Conservation (phyloP, 2,113 vertebrate species). For the Gallinago media region DNA sequence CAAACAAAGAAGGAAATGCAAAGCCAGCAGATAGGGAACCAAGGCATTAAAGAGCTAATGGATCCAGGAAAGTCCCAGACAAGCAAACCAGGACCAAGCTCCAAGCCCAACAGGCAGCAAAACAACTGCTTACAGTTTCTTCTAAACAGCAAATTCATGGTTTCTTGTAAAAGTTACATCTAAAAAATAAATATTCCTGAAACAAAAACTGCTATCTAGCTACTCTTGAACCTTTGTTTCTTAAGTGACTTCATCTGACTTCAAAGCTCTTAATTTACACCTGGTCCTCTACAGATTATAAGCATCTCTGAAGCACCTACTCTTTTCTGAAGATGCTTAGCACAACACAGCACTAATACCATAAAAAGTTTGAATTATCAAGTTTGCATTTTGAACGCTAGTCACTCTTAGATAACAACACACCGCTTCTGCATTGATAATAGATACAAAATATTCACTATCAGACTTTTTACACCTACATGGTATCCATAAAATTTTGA, state of each 20-base stretch:
- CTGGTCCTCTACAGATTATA: background rate
- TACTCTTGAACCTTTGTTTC: background rate
- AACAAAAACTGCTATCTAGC: background rate
- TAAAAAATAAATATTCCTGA: background rate
- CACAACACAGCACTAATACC: background rate
- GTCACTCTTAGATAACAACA: background rate
- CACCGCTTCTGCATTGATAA: background rate
- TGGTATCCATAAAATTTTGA: background rate
- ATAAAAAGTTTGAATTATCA: background rate
- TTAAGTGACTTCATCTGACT: background rate
- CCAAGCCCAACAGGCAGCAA: background rate
- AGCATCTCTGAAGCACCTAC: background rate
- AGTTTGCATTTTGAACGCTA: background rate
- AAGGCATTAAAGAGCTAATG: background rate
- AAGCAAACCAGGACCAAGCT: background rate
- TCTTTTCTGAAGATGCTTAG: background rate
- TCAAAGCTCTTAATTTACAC: background rate
- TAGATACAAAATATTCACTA: fast-evolving
- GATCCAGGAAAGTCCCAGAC: background rate
- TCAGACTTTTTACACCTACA: background rate
- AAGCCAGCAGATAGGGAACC: background rate
- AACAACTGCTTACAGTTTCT: background rate
- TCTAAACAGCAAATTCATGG: background rate
- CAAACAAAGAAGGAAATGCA: background rate
- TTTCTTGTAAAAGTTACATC: background rate